Base-by-base conservation (phyloP, 1,140 invertebrate species). In the Belonocnema kinseyi region DNA sequence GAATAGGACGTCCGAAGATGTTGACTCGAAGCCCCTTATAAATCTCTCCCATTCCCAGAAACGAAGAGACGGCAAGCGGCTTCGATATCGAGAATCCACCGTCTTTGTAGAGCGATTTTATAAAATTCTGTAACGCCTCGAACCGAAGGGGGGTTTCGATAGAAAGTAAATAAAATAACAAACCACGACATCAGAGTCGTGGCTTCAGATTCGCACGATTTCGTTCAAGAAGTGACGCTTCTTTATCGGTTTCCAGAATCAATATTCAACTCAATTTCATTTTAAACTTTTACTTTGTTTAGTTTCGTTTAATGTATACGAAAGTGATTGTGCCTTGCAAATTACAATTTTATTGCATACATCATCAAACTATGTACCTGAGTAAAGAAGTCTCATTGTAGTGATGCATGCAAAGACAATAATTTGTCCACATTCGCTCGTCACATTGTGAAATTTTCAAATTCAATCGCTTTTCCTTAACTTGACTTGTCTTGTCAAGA, bases 11-110 rank as follows among this genome's bases (percentile, higher is more conserved):
- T 61, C 66, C 33, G 26, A 50, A 17, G 54, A 76, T 74, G 72
- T 74, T 74, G 74, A 75, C 56, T 75, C 56, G 53, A 58, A 50
- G 58, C 74, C 58, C 46, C 53, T 75, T 75, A 75, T 75, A 77
- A 73, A 77, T 73, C 61, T 73, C 50, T 19, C 50, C 61, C n/a
- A 40, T 66, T 50, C 71, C 16, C n/a, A 17, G 61, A 54, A 50
- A 76, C 51, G 17, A 70, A 70, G 58, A 71, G 40, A 40, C 61
- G 40, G 26, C 40, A 33, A 66, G 61, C 61, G 40, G 26, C 40
- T 66, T 33, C 61, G 61, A 66, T 40, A 66, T 66, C 40, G 61
- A 66, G 61, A 66, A 66, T 16, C 61, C 61, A 33, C 40, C 33
- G 21, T 66, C 61, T 66, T 66, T 66, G 61, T 66, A 66, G 61